These are phyloP conservation scores for Oscheius myriophilus DNA, from an alignment of 2,888 invertebrate genomes.

Conservation along the genomic window DNA sequence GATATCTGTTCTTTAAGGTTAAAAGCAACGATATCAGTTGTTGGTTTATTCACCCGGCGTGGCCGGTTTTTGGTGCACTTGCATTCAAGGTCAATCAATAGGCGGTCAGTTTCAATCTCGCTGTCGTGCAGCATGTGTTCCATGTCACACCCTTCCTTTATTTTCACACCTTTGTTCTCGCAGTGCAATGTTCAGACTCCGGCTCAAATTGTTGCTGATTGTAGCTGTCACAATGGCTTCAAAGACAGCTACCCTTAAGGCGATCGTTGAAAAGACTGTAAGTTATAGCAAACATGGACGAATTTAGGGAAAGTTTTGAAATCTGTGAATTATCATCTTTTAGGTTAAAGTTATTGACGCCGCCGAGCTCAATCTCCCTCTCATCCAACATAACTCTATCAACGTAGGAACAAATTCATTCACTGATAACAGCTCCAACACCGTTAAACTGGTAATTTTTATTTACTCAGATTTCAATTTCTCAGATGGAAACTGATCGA, in stretches of 20 bases:
- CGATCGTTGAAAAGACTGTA: background rate
- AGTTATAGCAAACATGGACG: no score
- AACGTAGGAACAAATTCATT: conserved; percentile 5
- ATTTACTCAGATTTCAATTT: background rate
- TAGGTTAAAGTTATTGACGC: conserved; percentile 3
- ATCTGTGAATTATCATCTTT: conserved; percentile 1
- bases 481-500: conserved; percentile 10
- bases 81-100: conserved; percentile 23
- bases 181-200: no score
- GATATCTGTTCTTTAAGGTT: no score
- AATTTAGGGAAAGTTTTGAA: no score
- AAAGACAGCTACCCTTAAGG: background rate
- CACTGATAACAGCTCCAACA: background rate
- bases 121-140: background rate
- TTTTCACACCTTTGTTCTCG: background rate
- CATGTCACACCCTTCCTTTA: background rate
- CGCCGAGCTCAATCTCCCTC: no score
- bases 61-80: background rate
- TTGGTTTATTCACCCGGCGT: no score
- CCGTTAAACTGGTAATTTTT: conserved; percentile 2
- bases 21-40: no score
- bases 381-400: no score
- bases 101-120: background rate
- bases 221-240: no score
- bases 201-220: no score